Percentiles rank a stretch among this genome's conserved stretches.
These are phyloP conservation scores for Stenichneumon culpator DNA, from an alignment of 2,888 invertebrate species.

Conservation along the genomic window DNA sequence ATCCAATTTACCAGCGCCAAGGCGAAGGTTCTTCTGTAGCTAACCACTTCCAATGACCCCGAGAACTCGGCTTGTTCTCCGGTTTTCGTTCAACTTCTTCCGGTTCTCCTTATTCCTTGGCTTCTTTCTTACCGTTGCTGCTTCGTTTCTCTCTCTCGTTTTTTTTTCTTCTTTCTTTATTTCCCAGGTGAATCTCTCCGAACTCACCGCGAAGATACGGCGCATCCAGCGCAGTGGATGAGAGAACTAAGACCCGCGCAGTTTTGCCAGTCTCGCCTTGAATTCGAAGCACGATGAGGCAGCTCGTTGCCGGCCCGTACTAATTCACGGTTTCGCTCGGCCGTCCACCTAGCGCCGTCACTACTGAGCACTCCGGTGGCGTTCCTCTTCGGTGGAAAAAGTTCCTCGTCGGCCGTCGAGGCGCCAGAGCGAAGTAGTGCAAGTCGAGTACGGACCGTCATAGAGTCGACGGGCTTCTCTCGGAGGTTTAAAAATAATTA, in stretches of 20 bases:
- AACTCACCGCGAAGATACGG: slow-evolving; percentile 16
- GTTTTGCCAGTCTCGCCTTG: slow-evolving; percentile 19
- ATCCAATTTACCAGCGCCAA: not conserved
- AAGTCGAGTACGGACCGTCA: slow-evolving; percentile 27
- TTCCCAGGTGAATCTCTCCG: slow-evolving; percentile 4
- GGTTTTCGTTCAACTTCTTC: slow-evolving; percentile 9
- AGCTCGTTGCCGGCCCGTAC: slow-evolving; percentile 11
- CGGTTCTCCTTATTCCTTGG: not conserved
- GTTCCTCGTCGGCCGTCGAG: slow-evolving; percentile 2
- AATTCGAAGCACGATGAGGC: slow-evolving; percentile 38
- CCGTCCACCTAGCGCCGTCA: not conserved
- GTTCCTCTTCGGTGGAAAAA: not conserved
- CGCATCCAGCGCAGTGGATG: not conserved
- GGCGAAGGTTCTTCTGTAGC: not conserved
- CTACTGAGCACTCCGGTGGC: not conserved
- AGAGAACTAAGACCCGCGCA: slow-evolving; percentile 2
- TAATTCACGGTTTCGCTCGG: slow-evolving; percentile 27
- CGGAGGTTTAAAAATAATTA: slow-evolving; percentile 54
- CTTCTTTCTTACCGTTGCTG: not conserved
- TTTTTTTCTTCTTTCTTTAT: not conserved
- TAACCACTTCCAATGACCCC: slow-evolving; percentile 11
- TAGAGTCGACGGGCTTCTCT: not conserved
- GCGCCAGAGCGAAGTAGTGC: slow-evolving; percentile 41
- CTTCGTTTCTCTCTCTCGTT: not conserved
- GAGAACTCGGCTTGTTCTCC: not conserved